Percentiles rank a stretch among this genome's conserved stretches.
Evolutionary conservation across 92 coral and sea anemone genomes (phyloP).

Genomic region (Phenganax stokvisi): DNA sequence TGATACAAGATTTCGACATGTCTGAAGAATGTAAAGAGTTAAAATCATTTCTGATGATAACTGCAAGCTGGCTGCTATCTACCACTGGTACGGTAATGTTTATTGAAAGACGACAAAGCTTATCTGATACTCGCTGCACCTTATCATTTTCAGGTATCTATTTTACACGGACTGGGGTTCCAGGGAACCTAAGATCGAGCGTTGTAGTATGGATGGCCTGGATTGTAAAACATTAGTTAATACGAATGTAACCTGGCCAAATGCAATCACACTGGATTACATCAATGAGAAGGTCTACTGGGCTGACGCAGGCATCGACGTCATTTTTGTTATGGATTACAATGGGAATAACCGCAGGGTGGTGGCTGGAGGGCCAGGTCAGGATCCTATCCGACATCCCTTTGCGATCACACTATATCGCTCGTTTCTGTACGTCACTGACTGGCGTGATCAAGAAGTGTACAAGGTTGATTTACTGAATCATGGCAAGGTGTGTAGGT

Average conservation of each 20-base stretch:
- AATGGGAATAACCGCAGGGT: conserved; percentile 59
- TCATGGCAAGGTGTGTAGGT: conserved; percentile 38
- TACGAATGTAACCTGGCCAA: conserved; percentile 63
- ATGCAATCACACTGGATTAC: conserved; percentile 79
- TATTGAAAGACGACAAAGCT: no score
- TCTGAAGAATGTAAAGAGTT: no score
- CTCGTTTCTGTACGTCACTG: conserved; percentile 66
- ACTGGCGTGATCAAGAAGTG: conserved; percentile 73
- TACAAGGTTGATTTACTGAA: conserved; percentile 64
- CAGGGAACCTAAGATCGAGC: conserved; percentile 56
- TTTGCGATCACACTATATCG: conserved; percentile 76
- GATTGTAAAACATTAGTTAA: conserved; percentile 48
- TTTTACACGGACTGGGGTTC: conserved; percentile 97
- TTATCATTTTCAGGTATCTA: conserved; percentile 52
- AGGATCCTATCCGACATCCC: conserved; percentile 68
- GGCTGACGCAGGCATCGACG: conserved; percentile 70
- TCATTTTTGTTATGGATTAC: conserved; percentile 59
- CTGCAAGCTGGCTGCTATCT: no score
- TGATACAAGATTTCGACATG: no score
- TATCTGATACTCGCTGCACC: no score
- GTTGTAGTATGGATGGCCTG: conserved; percentile 88
- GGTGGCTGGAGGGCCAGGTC: conserved; percentile 44
- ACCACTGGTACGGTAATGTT: no score
- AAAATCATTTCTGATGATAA: no score
- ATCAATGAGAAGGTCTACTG: conserved; percentile 69